These are phyloP conservation scores for Chascanopsetta lugubris DNA, from an alignment of 2,113 vertebrate genomes.

Conservation along the genomic window DNA sequence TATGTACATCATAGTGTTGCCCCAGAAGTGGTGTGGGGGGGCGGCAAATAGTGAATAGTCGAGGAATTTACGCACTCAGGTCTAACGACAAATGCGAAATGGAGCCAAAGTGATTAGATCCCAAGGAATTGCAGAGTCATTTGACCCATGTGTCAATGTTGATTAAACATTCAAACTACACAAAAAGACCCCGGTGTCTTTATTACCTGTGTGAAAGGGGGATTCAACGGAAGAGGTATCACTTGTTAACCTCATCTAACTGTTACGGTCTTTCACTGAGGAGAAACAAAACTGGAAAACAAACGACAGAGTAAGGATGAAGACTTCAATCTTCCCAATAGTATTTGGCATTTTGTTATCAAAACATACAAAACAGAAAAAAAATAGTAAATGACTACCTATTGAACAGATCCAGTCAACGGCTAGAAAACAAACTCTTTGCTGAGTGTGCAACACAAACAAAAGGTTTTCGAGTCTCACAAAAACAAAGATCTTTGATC, in stretches of 20 bases:
- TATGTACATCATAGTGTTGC: no score
- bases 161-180: no score
- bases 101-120: no score
- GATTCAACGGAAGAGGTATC: no score
- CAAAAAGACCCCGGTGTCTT: no score
- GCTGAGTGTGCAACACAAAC: constrained; percentile 23
- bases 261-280: neutral
- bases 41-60: no score
- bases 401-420: constrained; percentile 5
- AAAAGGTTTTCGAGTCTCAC: constrained; percentile 3
- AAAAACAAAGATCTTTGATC: neutral
- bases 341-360: constrained; percentile 34
- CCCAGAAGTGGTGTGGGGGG: no score
- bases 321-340: constrained; percentile 9
- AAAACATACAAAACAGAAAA: constrained; percentile 6
- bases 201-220: no score
- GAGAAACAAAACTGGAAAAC: constrained; percentile 5
- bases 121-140: no score
- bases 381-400: constrained; percentile 12
- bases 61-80: no score
- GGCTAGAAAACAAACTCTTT: neutral
- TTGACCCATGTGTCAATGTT: no score
- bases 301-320: constrained; percentile 20
- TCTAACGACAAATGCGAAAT: no score
- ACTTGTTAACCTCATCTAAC: neutral